Base-by-base conservation (phyloP, 2,797 vertebrate species). In the Aldrovandia affinis region DNA sequence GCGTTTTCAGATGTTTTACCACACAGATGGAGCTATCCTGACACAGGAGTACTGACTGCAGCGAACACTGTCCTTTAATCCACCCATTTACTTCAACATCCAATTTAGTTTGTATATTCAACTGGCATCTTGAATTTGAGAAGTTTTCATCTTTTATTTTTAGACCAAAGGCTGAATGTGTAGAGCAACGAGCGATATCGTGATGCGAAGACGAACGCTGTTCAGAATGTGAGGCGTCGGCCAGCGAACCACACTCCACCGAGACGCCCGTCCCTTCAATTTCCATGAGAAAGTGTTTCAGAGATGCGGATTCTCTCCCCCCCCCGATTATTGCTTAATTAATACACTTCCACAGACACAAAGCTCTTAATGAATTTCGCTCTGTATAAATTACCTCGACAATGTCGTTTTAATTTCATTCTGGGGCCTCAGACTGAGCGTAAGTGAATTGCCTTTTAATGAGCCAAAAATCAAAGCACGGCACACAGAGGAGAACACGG, bases 281-380 rank as follows among this genome's bases (percentile, higher is more conserved):
- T 75, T 44, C 15, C 70, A 44, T 25, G 36, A 70, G 63, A 73
- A 73, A 42, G 70, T 75, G 33, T 7, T 10, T 44, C 2, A 12
- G 20, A 9, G 9, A 75, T 25, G 70, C 36, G 44, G 65, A 36
- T 39, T 70, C 18, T 68, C 36, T 25, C 7, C 12, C 3, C 14
- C 33, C 28, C 14, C 65, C 6, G 25, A 5, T 39, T n/a, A 44
- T 44, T 75, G 22, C 36, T 75, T 9, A 75, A 44, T 75, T 75
- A 42, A 75, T 44, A 15, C 39, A 75, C 39, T 75, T 75, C 36
- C 33, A 75, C 39, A 25, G 70, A 75, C 70, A 75, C 36, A 75
- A 75, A 15, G 9, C 39, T 25, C 36, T 75, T 25, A 22, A 75
- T 44, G 22, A 75, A 75, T 44, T 73, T 44, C 39, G 9, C 70